A percentile compares a stretch with the other conserved stretches of the same genome.
These are phyloP conservation scores for Thalpophila matura DNA, from an alignment of 2,888 invertebrate genomes.

Conservation along the genomic window DNA sequence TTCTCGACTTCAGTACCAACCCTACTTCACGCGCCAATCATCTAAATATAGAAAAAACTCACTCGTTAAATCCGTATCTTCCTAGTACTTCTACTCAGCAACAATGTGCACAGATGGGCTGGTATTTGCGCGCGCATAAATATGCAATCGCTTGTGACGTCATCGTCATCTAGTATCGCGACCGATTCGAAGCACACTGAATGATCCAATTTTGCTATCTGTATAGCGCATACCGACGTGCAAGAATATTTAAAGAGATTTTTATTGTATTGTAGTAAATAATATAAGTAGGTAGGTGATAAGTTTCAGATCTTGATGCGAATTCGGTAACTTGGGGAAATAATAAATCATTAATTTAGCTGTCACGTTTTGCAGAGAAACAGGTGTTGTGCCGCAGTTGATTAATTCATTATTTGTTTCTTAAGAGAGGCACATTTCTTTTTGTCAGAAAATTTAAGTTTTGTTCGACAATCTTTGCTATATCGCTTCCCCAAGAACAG, in stretches of 20 bases:
- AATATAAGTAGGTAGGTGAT: constrained; percentile 19
- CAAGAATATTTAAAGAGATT: neutral
- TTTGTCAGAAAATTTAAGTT: neutral
- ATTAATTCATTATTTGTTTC: no score
- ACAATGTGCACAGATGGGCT: constrained; percentile 16
- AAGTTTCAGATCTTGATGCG: constrained; percentile 31
- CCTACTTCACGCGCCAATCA: constrained; percentile 4
- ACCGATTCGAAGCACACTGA: constrained; percentile 9
- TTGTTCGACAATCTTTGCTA: neutral
- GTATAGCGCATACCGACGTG: constrained; percentile 5
- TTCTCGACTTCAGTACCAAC: neutral
- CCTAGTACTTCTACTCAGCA: constrained; percentile 2
- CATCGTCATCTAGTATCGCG: constrained; percentile 33
- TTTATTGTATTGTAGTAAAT: constrained; percentile 6
- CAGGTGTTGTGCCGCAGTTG: constrained; percentile 22
- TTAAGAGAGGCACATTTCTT: no score
- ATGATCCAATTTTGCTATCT: constrained; percentile 29
- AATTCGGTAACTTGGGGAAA: constrained; percentile 21
- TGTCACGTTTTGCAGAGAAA: no score
- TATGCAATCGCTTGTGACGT: constrained; percentile 44
- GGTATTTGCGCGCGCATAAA: constrained; percentile 50
- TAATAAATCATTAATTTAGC: constrained; percentile 45
- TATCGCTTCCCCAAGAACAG: neutral
- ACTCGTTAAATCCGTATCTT: constrained; percentile 18
- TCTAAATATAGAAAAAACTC: constrained; percentile 12